Base-by-base conservation (phyloP, 2,113 vertebrate species). In the Petrocephalus zakoni region DNA sequence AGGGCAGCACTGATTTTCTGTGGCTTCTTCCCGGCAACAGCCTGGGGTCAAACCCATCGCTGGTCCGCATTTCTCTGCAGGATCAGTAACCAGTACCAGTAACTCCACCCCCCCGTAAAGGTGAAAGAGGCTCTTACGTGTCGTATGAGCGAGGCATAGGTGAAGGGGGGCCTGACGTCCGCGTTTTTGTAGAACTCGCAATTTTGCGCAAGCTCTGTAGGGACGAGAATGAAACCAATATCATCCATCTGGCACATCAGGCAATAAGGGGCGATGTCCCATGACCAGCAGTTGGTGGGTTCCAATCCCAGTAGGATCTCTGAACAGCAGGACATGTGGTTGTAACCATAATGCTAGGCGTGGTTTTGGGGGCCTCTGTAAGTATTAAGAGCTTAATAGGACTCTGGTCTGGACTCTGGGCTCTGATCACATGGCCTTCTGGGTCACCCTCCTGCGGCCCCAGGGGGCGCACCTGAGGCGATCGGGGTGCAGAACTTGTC, bases 111-210 rank as follows among this genome's bases (percentile, higher is more conserved):
- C 47, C 19, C 42, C 2, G 47, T 1, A 22, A 81, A 46, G 15
- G 19, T 42, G 29, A 72, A 55, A 42, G 11, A 3, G 2, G 37
- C 51, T 21, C 97, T 97, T 94, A 99, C 98, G 95, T 99, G 98
- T 90, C 98, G 97, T 96, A 99, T 99, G 92, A 99, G 98, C 61
- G 98, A 99, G 92, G 98, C 98, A 15, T 99, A 99, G 89, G 98
- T 99, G 94, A 99, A 99, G 85, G 98, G 98, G 11, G 98, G 98
- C 92, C 98, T 96, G 92, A 99, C 98, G 1, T 99, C 98, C 0
- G 98, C 98, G 8, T 99, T 99, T 94, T 99, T 99, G 95, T 99
- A 99, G 94, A 99, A 99, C 95, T 99, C 98, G n/a, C 99, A 99
- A 93, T 99, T 99, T 96, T 99, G 98, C 91, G 98, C 98, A 92